phyloP scores from a whole-genome alignment of 2,797 vertebrate species.

The Ispidina picta region DNA sequence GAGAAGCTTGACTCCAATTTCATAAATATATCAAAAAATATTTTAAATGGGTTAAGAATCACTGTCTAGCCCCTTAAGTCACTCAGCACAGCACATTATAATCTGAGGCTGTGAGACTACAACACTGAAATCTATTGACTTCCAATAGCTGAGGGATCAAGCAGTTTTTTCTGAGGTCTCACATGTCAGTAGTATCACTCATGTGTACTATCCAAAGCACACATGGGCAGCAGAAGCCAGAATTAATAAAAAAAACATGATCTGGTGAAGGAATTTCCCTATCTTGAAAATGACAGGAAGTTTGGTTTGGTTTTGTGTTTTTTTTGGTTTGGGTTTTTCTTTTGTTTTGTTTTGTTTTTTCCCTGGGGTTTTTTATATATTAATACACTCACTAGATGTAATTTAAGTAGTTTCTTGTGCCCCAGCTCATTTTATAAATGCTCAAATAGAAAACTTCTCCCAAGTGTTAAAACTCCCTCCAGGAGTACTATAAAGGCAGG shows the following conservation, averaged over 20 bases:
- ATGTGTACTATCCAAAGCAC: fast-evolving
- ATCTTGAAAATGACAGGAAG: not conserved
- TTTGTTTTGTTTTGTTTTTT: not conserved
- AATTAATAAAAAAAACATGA: not conserved
- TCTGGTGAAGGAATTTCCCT: not conserved
- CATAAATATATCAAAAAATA: not conserved
- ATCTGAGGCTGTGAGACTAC: not conserved
- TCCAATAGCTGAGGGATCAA: not conserved
- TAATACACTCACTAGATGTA: not conserved
- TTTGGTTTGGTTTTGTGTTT: not conserved
- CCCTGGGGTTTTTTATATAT: not conserved
- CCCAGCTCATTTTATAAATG: not conserved
- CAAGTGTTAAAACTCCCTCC: not conserved
- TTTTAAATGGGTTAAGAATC: not conserved
- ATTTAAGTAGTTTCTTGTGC: not conserved
- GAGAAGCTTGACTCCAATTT: not conserved
- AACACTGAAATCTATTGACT: conserved; percentile 51
- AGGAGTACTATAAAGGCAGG: not conserved
- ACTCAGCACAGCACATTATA: conserved; percentile 38
- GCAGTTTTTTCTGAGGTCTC: conserved; percentile 33
- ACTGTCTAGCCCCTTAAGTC: not conserved
- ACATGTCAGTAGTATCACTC: not conserved
- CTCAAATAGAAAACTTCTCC: not conserved
- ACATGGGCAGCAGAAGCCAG: not conserved
- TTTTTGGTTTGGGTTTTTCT: not conserved